phyloP scores from a whole-genome alignment of 2,113 vertebrate genomes.

The Vicugna pacos region DNA sequence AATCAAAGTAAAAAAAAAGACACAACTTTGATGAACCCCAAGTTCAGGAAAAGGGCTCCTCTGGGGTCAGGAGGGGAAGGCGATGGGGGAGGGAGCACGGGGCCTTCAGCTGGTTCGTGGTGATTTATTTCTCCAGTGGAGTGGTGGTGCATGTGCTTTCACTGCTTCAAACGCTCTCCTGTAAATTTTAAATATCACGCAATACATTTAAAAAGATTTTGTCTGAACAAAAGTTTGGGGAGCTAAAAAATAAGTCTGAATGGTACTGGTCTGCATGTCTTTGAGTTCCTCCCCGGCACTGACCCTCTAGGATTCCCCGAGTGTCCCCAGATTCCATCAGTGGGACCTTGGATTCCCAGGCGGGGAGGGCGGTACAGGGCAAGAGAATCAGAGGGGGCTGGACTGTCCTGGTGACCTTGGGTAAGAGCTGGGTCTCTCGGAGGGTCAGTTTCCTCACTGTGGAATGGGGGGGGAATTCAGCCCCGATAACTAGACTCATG shows the following conservation, averaged over 20 bases:
- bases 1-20: too few relatives aligned
- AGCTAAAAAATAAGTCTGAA: neutral
- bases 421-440: neutral
- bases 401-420: neutral
- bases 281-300: neutral
- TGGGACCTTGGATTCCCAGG: neutral
- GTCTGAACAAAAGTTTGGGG: neutral
- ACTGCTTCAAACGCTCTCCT: neutral
- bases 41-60: neutral
- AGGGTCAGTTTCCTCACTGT: neutral
- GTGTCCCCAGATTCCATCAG: neutral
- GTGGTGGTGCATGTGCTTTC: neutral
- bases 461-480: neutral
- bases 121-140: neutral
- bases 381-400: neutral
- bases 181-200: neutral
- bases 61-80: neutral
- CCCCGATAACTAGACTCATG: fast-evolving
- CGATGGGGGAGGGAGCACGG: neutral
- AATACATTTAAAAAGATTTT: neutral
- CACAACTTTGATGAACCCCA: fast-evolving
- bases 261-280: fast-evolving
- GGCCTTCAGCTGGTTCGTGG: fast-evolving
- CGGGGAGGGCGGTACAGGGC: neutral
- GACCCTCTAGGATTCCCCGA: too few relatives aligned